Evolutionary conservation across 2,113 vertebrate species (phyloP), one percentile per base, ranked within the genome.

Genomic region (Rafetus swinhoei): DNA sequence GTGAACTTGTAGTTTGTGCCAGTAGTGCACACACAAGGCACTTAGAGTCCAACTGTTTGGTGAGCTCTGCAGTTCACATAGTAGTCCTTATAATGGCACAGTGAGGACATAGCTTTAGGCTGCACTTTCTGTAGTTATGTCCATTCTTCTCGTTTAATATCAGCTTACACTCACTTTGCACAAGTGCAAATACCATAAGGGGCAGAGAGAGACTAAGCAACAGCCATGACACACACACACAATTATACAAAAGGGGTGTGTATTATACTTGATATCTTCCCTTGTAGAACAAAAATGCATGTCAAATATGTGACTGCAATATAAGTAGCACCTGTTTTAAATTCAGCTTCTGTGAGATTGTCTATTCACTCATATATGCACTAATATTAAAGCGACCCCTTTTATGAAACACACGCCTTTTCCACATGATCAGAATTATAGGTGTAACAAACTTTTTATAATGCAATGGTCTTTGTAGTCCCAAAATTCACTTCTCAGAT

Each of bases 91-190:
- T 25, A 5, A 60, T 60, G 59, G 59, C 10, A 60, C 25, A 29
- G 25, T 60, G 59, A 29, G 27, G 59, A 27, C 11, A 27, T 11
- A 60, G 59, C 11, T 25, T 27, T 25, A 59, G 27, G 39, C 72
- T 85, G 52, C 77, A 85, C 84, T 52, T 84, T 50, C 82, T 21
- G 86, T 24, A 90, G 77, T 87, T 79, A 62, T 90, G 91, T 72
- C 57, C 91, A 90, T 86, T 88, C 90, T 65, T n/a, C 65, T 74
- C 90, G 93, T 92, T 97, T 92, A 93, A 93, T 81, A 59, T 69
- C 84, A 90, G 72, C 97, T 96, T 94, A 85, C 91, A 96, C 90
- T 93, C 96, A 91, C 88, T 95, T 81, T 94, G 90, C 56, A 74
- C 59, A 56, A 84, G 86, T 74, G 82, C 12, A 95, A 97, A 94